Evolutionary conservation across 1,140 invertebrate genomes (phyloP).

Genomic region (Drosophila pruinosa): DNA sequence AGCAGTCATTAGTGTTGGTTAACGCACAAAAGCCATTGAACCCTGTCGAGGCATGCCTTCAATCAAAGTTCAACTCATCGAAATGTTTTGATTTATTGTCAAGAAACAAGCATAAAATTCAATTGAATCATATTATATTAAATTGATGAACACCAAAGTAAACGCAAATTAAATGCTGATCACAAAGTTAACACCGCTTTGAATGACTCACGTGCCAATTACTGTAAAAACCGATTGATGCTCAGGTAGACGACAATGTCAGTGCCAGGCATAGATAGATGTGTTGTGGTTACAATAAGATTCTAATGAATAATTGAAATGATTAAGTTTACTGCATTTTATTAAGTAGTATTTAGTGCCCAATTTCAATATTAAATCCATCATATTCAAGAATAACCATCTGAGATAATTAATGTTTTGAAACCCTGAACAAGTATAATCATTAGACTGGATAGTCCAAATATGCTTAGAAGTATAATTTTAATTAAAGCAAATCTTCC

Average conservation of each 20-base stretch:
- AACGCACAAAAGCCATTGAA: conserved; percentile 52
- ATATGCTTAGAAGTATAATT: no score
- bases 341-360: not conserved
- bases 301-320: not conserved
- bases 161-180: conserved; percentile 11
- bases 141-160: not conserved
- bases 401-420: no score
- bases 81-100: conserved; percentile 10
- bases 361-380: not conserved
- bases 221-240: conserved; percentile 1
- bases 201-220: conserved; percentile 27
- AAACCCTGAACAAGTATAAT: no score
- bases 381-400: not conserved
- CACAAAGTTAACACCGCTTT: conserved; percentile 3
- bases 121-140: conserved; percentile 26
- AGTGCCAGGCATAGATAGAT: not conserved
- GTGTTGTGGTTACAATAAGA: not conserved
- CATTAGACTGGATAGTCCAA: no score
- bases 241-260: not conserved
- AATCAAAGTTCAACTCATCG: conserved; percentile 20
- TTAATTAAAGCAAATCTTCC: no score
- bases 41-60: not conserved
- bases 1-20: conserved; percentile 46
- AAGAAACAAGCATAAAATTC: conserved; percentile 5
- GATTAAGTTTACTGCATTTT: not conserved